Evolutionary conservation across 2,888 invertebrate genomes (phyloP).

Genomic region (Ctenicera cuprea): DNA sequence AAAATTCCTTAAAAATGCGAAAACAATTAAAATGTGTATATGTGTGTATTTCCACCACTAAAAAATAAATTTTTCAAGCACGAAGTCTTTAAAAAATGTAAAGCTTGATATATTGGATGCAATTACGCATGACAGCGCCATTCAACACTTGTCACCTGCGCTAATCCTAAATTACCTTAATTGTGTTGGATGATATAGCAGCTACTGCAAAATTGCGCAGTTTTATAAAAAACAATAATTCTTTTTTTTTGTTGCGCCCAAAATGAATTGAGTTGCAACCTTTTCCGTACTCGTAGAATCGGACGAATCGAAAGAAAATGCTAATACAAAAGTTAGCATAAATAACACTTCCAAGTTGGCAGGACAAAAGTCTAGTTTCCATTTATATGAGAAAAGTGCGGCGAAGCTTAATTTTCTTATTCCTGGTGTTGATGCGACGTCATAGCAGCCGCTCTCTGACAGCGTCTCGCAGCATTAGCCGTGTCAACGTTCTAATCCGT

Average conservation of each 20-base stretch:
- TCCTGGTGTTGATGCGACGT: constrained; percentile 49
- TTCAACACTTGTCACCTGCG: too few species aligned
- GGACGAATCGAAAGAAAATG: constrained; percentile 29
- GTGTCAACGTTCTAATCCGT: constrained; percentile 56
- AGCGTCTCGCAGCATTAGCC: constrained; percentile 52
- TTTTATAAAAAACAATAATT: background rate
- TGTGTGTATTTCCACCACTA: too few species aligned
- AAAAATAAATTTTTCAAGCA: too few species aligned
- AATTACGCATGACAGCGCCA: too few species aligned
- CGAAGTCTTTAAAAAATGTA: too few species aligned
- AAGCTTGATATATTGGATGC: too few species aligned
- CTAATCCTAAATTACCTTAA: too few species aligned
- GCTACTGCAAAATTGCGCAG: too few species aligned
- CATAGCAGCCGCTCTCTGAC: constrained; percentile 49
- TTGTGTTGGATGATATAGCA: too few species aligned
- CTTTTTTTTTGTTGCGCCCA: background rate
- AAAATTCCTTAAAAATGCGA: too few species aligned
- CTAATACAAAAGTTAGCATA: constrained; percentile 38
- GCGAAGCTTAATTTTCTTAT: constrained; percentile 51
- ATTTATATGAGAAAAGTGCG: constrained; percentile 49
- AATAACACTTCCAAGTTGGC: constrained; percentile 32
- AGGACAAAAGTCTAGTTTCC: constrained; percentile 37
- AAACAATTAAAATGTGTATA: too few species aligned
- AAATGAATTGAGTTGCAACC: constrained; percentile 4
- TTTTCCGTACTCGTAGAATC: background rate